These are phyloP conservation scores for Hassar affinis DNA, from an alignment of 2,113 vertebrate species.

Conservation along the genomic window DNA sequence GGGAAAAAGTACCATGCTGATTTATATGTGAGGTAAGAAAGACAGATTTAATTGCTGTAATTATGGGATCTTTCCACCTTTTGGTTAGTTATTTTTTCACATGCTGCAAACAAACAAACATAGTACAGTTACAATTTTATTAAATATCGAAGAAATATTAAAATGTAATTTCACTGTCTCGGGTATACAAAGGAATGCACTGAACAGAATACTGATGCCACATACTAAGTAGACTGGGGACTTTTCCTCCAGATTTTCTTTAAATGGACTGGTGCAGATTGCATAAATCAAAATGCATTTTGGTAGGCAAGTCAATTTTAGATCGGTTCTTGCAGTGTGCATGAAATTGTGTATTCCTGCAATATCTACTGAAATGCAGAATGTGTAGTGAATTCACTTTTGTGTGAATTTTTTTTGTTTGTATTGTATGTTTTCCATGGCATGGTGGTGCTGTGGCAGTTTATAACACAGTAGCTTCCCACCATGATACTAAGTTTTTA, in stretches of 20 bases:
- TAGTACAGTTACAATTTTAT: too few relatives aligned
- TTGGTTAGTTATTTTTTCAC: not conserved
- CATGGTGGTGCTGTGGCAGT: not conserved
- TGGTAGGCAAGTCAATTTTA: not conserved
- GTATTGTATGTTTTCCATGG: not conserved
- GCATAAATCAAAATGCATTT: not conserved
- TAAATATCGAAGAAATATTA: not conserved
- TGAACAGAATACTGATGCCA: not conserved
- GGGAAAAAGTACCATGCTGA: slow-evolving; percentile 94
- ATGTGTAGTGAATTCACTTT: not conserved
- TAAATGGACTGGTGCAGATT: not conserved
- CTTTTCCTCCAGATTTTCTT: not conserved
- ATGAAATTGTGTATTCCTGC: not conserved
- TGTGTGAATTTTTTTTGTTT: not conserved
- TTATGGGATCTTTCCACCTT: not conserved
- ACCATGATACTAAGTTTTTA: not conserved
- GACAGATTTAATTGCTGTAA: not conserved
- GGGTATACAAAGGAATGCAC: not conserved
- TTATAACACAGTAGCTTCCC: not conserved
- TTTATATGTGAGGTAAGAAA: slow-evolving; percentile 85
- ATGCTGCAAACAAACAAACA: not conserved
- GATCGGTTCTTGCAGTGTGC: not conserved
- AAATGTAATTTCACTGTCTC: not conserved
- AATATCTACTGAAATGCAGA: not conserved
- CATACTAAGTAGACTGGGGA: not conserved